Evolutionary conservation across 2,113 vertebrate species (phyloP).

Genomic region (Xyrauchen texanus): DNA sequence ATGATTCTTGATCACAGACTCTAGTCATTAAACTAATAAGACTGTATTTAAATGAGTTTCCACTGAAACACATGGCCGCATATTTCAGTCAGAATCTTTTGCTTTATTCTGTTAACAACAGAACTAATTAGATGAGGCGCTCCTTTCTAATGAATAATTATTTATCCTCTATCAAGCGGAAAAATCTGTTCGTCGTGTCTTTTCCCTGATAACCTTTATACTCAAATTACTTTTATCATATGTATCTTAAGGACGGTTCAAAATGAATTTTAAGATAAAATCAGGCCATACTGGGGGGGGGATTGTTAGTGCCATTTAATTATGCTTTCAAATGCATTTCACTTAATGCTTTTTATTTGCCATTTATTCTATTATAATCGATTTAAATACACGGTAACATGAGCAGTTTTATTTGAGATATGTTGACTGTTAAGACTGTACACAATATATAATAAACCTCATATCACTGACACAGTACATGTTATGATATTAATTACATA

Average conservation of each 20-base stretch:
- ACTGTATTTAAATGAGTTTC: slow-evolving; percentile 87
- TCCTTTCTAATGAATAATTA: slow-evolving; percentile 74
- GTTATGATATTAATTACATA: too few species aligned
- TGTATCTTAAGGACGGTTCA: slow-evolving; percentile 35
- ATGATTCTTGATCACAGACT: slow-evolving; percentile 95
- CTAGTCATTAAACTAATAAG: slow-evolving; percentile 98
- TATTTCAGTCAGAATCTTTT: slow-evolving; percentile 58
- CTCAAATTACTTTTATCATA: slow-evolving; percentile 33
- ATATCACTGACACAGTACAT: too few species aligned
- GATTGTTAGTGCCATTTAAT: not conserved
- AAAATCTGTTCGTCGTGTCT: slow-evolving; percentile 56
- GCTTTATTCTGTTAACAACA: slow-evolving; percentile 61
- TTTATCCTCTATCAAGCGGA: slow-evolving; percentile 71
- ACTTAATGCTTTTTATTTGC: not conserved
- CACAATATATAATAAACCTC: too few species aligned
- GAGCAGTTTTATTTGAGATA: too few species aligned
- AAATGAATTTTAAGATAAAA: not conserved
- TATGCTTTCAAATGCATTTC: not conserved
- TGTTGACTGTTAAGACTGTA: too few species aligned
- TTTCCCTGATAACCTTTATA: slow-evolving; percentile 43
- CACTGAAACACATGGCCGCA: slow-evolving; percentile 57
- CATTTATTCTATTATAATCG: too few species aligned
- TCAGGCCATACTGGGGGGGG: not conserved
- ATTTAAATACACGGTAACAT: too few species aligned
- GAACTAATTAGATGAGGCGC: slow-evolving; percentile 68